phyloP scores from a whole-genome alignment of 2,888 invertebrate species.

The Diarsia rubi region DNA sequence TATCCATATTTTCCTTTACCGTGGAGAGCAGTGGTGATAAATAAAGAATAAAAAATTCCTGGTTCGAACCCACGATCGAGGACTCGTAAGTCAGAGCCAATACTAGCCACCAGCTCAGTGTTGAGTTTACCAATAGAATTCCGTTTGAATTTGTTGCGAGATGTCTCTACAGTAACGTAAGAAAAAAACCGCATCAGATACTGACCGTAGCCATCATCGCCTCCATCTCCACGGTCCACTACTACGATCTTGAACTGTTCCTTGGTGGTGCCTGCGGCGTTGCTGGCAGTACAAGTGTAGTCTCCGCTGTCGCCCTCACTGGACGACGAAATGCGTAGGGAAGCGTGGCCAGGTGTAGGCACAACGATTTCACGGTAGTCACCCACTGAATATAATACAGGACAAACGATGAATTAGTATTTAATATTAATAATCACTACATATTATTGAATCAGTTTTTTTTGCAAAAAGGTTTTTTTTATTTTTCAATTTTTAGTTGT shows the following conservation, averaged over 20 bases:
- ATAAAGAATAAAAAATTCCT: not conserved
- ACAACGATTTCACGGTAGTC: constrained; percentile 74
- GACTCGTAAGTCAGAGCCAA: not conserved
- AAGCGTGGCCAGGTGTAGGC: constrained; percentile 77
- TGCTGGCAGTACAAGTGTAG: constrained; percentile 93
- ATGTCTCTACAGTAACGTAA: not conserved
- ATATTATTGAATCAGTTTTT: too few relatives aligned
- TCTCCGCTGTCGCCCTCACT: constrained; percentile 92
- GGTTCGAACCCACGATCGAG: not conserved
- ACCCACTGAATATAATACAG: constrained; percentile 40
- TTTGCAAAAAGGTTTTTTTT: too few relatives aligned
- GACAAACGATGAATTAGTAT: not conserved
- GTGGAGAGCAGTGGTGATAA: not conserved
- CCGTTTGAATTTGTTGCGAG: not conserved
- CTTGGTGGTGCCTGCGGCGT: constrained; percentile 92
- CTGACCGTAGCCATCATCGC: constrained; percentile 64
- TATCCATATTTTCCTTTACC: not conserved
- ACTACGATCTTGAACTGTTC: constrained; percentile 91
- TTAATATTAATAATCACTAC: not conserved
- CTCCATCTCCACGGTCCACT: constrained; percentile 85
- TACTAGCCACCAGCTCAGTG: not conserved
- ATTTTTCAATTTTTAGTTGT: too few relatives aligned
- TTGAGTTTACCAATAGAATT: not conserved
- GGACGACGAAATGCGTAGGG: constrained; percentile 75
- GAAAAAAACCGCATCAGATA: not conserved